phyloP scores from a whole-genome alignment of 1,140 invertebrate species.

The Tetranychus urticae region DNA sequence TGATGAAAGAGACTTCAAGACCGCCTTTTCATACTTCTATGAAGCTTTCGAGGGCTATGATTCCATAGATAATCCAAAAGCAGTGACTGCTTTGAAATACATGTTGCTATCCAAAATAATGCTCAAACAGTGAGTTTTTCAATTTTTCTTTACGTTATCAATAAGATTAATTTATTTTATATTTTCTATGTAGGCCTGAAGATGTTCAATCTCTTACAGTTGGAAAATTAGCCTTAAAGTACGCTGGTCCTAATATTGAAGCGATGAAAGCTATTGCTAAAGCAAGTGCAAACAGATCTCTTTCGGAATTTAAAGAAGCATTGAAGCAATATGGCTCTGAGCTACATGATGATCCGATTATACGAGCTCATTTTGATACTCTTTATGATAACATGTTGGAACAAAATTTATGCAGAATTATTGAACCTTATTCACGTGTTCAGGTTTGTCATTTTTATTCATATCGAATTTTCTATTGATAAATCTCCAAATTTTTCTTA shows the following conservation, averaged over 20 bases:
- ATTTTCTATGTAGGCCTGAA: slow-evolving; percentile 38
- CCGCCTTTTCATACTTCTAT: slow-evolving; percentile 98
- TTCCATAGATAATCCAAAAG: slow-evolving; percentile 72
- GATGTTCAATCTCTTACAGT: slow-evolving; percentile 87
- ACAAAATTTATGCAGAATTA: slow-evolving; percentile 92
- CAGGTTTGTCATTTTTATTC: slow-evolving; percentile 35
- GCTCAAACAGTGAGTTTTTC: slow-evolving; percentile 34
- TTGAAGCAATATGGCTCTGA: slow-evolving; percentile 64
- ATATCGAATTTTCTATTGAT: background rate
- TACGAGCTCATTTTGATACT: slow-evolving; percentile 80
- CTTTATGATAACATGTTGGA: slow-evolving; percentile 96
- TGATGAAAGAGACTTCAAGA: slow-evolving; percentile 98
- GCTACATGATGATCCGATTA: slow-evolving; percentile 84
- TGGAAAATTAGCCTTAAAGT: slow-evolving; percentile 88
- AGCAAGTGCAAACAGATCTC: slow-evolving; percentile 80
- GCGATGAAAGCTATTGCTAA: slow-evolving; percentile 92
- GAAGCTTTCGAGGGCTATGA: slow-evolving; percentile 99
- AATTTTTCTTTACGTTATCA: background rate
- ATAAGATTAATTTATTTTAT: slow-evolving; percentile 10
- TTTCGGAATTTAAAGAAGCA: slow-evolving; percentile 65
- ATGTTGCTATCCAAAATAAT: slow-evolving; percentile 98
- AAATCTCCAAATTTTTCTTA: background rate
- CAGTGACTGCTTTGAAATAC: slow-evolving; percentile 82
- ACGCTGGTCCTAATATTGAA: slow-evolving; percentile 79
- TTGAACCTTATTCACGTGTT: slow-evolving; percentile 93